Base-by-base conservation (phyloP, 2,888 invertebrate species). In the Drosophila longiperda region DNA sequence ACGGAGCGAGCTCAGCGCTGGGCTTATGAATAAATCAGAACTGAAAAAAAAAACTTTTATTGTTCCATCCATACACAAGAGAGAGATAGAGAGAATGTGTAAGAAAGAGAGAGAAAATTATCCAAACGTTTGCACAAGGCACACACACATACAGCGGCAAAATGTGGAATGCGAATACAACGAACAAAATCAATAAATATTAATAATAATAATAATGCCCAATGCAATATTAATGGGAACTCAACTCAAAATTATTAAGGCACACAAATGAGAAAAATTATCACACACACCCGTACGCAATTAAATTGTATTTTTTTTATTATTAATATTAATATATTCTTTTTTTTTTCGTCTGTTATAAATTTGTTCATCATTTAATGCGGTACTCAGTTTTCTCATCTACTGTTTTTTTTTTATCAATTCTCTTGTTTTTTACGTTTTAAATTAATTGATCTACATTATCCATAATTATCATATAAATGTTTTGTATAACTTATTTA, bases 191-290 rank as follows among this genome's bases (percentile, higher is more conserved):
- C 82, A 77, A 85, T 85, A 79, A 70, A 67, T 64, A 69, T 55
- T 64, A 85, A 74, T 83, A 73, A 75, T 79, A 78, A 80, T 86
- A 86, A 80, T 83, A 38, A 38, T 80, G 76, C 87, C 60, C 85
- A 80, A 89, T 87, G 82, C 85, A 87, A 87, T 89, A 80, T 82
- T 89, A 75, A 85, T 85, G 82, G 64, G 76, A 85, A 87, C 55
- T 83, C 73, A 89, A 87, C 78, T 69, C 54, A 78, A 85, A 72
- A 78, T 54, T 60, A 69, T 65, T 66, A 75, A 73, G 38, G 65
- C 75, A 83, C 77, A 74, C 67, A 73, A 60, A 60, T 60, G 60
- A 60, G 52, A 48, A 69, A 61, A 53, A 60, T 61, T 57, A 61
- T 63, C 66, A 66, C 65, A 34, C 75, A 73, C 70, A 77, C 77